phyloP scores from a whole-genome alignment of 2,797 vertebrate genomes.

The Oreonectes daqikongensis region DNA sequence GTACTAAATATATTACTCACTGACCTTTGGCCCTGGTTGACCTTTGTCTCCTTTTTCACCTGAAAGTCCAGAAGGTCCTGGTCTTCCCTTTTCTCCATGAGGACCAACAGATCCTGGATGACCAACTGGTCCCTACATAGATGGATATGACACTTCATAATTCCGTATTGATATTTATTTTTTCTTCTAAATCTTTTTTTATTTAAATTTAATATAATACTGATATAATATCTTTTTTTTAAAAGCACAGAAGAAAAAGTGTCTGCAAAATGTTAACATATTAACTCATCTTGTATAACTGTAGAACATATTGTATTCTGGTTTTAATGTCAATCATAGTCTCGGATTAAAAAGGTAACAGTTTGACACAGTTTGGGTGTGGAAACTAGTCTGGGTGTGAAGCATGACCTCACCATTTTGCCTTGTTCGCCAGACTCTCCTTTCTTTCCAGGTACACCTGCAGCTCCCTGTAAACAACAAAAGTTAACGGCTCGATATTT shows the following conservation, averaged over 20 bases:
- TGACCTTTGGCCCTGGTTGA: conserved; percentile 68
- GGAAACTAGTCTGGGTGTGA: neutral
- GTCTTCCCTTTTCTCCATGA: conserved; percentile 65
- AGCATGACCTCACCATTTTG: conserved; percentile 60
- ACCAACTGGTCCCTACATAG: conserved; percentile 59
- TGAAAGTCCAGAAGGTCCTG: conserved; percentile 67
- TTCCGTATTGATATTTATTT: neutral
- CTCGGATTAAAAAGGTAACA: neutral
- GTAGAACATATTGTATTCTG: neutral
- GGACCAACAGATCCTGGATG: conserved; percentile 62
- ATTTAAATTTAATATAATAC: neutral
- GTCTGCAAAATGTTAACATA: neutral
- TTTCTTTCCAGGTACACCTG: conserved; percentile 65
- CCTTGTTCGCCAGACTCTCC: conserved; percentile 69
- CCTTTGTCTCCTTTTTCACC: conserved; percentile 70
- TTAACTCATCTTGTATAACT: neutral
- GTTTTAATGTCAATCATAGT: neutral
- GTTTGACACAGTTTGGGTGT: neutral
- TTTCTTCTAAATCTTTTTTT: neutral
- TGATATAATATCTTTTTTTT: neutral
- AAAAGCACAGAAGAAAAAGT: neutral
- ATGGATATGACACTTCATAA: neutral
- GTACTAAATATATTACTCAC: neutral
- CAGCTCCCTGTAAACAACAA: conserved; percentile 64
- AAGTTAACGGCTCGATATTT: neutral